Base-by-base conservation (phyloP, 2,888 invertebrate species). In the Dynastes maya region DNA sequence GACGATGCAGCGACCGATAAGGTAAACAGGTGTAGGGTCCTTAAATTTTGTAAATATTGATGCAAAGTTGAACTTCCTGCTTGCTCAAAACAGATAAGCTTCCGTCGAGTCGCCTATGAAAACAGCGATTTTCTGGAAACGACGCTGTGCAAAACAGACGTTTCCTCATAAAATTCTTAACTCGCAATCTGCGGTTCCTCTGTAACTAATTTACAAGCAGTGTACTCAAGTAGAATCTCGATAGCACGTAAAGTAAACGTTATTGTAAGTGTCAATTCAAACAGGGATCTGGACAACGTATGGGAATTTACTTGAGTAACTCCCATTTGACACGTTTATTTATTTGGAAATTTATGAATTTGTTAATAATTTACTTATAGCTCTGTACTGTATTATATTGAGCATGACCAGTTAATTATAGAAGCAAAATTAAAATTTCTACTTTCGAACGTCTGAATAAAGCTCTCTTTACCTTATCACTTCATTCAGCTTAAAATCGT, bases 31-130 rank as follows among this genome's bases (percentile, higher is more conserved):
- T 71, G 58, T 74, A 74, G 29, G 9, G 27, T 74, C 58, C 49
- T 61, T 61, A 61, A 40, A 74, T n/a, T 74, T 74, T 61, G 72
- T 74, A 74, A 71, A 74, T 61, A 74, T 74, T 45, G 27, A 27
- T 2, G 61, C 45, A 63, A 49, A 32, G 9, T 63, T 27, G 45
- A 71, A 74, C 72, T 61, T 74, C 61, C 72, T 40, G 61, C 72
- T 40, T 61, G 72, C 45, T 27, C 45, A 22, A 63, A 74, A 32
- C 13, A 61, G 72, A 74, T 74, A 74, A 74, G 61, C n/a, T 27
- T 58, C 72, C 55, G n/a, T 9, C 22, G 16, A 16, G 55, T 32
- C 71, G 53, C 71, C 63, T 61, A 40, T 8, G 53, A 49, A 74
- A 61, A 74, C 72, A 74, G 1, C 16, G 51, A 58, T 61, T 45